These are phyloP conservation scores for Microcebus lehilahytsara DNA, from an alignment of 2,113 vertebrate species.

Conservation along the genomic window DNA sequence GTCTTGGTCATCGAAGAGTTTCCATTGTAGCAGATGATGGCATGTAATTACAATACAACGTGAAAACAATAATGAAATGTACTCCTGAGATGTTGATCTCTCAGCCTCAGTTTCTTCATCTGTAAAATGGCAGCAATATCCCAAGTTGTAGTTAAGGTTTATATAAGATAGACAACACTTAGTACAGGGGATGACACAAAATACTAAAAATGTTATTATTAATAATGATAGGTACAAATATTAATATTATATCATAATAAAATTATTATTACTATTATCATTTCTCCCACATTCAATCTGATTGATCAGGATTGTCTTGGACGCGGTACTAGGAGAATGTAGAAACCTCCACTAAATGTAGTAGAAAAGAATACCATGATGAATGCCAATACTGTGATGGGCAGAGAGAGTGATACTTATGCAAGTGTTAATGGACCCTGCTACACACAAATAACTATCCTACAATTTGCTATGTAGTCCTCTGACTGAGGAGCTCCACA, in stretches of 20 bases:
- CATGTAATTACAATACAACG: background rate
- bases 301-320: background rate
- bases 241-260: background rate
- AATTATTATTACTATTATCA: background rate
- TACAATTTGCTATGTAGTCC: background rate
- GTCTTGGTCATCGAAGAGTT: background rate
- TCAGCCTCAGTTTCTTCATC: background rate
- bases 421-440: background rate
- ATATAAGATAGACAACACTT: background rate
- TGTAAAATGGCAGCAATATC: background rate
- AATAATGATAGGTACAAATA: background rate
- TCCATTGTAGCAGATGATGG: background rate
- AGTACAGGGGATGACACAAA: background rate
- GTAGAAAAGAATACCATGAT: background rate
- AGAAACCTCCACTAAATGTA: background rate
- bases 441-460: background rate
- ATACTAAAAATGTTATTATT: background rate
- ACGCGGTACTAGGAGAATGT: background rate
- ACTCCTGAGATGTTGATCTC: background rate
- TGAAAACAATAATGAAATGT: background rate
- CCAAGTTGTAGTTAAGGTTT: background rate
- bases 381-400: background rate
- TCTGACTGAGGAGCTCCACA: background rate
- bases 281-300: background rate
- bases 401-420: background rate